Evolutionary conservation across 2,888 invertebrate genomes (phyloP), one percentile per base, ranked within the genome.

Genomic region (Callyntrura guangdongensis): DNA sequence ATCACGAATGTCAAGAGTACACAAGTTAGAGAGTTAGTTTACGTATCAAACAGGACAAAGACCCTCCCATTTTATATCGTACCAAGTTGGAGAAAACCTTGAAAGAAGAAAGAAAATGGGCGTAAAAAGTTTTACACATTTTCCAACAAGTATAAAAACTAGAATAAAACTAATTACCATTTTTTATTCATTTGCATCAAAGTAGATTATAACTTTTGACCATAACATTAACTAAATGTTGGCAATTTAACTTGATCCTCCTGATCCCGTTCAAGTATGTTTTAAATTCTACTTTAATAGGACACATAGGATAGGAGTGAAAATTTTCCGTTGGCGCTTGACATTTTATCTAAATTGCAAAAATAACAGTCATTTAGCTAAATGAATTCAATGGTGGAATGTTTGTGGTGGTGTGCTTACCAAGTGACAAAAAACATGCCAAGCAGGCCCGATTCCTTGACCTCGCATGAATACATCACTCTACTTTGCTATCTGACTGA

Each of bases 371-470:
- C 36, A 45, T 45, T 22, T 77, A 25, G 36, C 14, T 22, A 1
- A 49, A 22, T 22, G 64, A 22, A 11, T 5, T 27, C 11, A 25
- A 67, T 27, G 36, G 36, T 4, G 27, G 27, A 36, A 36, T 72
- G 9, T 45, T n/a, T 6, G 69, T 45, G 45, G 3, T 74, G 11
- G 11, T 22, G 9, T n/a, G 45, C 0, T 56, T 25, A 77, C n/a
- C 27, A n/a, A 61, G 53, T 77, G n/a, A 47, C 20, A 1, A 20
- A 9, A 61, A 59, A 82, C 45, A 82, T 47, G 82, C 45, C 17
- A 36, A 82, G 36, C 6, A 36, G 8, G 22, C 8, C 36, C 61
- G 82, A 82, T 82, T 82, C 82, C 61, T 82, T 82, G 82, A 82
- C 82, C 82, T 61, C 61, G 8, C 61, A 11, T 22, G 47, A 82